These are phyloP conservation scores for Drosophila asahinai DNA, from an alignment of 1,140 invertebrate genomes.

Conservation along the genomic window DNA sequence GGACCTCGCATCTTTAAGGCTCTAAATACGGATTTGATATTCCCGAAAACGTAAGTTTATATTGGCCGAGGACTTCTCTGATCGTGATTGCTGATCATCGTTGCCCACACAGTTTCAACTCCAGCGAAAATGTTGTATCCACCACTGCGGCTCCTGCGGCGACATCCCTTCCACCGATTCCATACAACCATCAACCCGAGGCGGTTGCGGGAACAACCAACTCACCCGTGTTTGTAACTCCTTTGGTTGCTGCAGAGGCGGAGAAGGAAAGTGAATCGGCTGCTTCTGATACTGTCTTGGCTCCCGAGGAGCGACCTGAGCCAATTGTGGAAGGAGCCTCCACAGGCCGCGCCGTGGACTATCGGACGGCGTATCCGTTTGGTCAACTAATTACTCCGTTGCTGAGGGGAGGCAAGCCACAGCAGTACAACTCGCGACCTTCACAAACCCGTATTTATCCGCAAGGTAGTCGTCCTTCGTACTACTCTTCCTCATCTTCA, in stretches of 20 bases:
- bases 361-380: constrained; percentile 77
- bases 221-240: constrained; percentile 58
- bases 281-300: neutral
- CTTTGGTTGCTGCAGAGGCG: constrained; percentile 18
- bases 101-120: constrained; percentile 64
- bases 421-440: constrained; percentile 50
- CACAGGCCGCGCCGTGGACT: constrained; percentile 80
- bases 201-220: constrained; percentile 1
- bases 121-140: constrained; percentile 72
- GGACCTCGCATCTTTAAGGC: constrained; percentile 81
- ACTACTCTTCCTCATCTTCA: constrained; percentile 34
- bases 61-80: neutral
- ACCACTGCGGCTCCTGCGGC: constrained; percentile 48
- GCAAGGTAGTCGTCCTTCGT: constrained; percentile 21
- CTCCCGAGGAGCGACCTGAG: constrained; percentile 23
- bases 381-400: constrained; percentile 74
- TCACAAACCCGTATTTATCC: constrained; percentile 50
- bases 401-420: constrained; percentile 54
- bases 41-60: constrained; percentile 75
- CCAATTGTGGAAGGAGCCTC: constrained; percentile 47
- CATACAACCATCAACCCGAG: constrained; percentile 62
- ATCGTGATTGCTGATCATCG: neutral
- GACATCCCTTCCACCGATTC: constrained; percentile 49
- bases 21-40: constrained; percentile 80
- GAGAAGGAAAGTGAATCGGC: neutral